Evolutionary conservation across 2,797 vertebrate species (phyloP), one percentile per base, ranked within the genome.

Genomic region (Astyanax mexicanus): DNA sequence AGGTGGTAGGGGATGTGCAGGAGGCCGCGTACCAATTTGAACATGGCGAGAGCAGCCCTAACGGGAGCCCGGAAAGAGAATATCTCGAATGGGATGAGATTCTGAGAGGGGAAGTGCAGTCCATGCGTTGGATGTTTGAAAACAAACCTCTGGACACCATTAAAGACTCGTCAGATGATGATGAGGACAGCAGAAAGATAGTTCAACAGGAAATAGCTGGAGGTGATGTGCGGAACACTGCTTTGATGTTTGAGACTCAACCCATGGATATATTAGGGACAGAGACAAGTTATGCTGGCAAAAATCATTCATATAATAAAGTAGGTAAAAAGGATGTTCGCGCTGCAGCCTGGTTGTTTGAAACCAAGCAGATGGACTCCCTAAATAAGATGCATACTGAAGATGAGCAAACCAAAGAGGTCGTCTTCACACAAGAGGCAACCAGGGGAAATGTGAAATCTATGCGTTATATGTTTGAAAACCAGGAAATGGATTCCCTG

Each of bases 161-260:
- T 74, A 94, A 92, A 81, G 92, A 92, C 42, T 86, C 80, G 78
- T 90, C 85, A 1, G 88, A 93, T 8, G 86, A 91, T 70, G 89
- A 89, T 0, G 81, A 86, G 0, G 86, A 92, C 52, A 49, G 81
- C 47, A 92, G 84, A 81, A 92, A 84, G 74, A 89, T 92, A 71
- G 83, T 81, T 75, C 83, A 95, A 49, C 94, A 96, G 84, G 94
- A 98, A 90, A 91, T 92, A 85, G 87, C 94, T 32, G 92, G 93
- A 38, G 93, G 94, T 66, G 95, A 96, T 62, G 93, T 95, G 69
- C 94, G 92, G 77, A 93, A 90, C 37, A 94, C 93, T 5, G 92
- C 93, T 10, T 95, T 95, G 93, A 94, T 96, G 95, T 96, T 98
- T 91, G 95, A 98, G 91, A 95, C 89, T 1, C 93, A 96, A 65